Evolutionary conservation across 1,140 invertebrate genomes (phyloP).

Genomic region (Leptoteleia sp.): DNA sequence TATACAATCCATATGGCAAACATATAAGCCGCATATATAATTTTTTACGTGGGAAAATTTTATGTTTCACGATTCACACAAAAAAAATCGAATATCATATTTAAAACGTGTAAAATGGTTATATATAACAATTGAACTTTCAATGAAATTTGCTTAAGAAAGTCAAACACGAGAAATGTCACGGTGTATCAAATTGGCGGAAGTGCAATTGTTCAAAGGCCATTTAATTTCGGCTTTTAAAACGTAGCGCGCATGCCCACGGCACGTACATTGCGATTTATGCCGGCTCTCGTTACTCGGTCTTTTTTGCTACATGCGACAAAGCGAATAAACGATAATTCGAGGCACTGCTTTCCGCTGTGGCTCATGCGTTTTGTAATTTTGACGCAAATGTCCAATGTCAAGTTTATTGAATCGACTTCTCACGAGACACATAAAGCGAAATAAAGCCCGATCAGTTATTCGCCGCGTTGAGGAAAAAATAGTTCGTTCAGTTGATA

Average conservation of each 20-base stretch:
- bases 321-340: conserved; percentile 47
- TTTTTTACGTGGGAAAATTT: too few species aligned
- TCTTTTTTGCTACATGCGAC: conserved; percentile 39
- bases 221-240: conserved; percentile 49
- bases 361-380: conserved; percentile 25
- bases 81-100: too few species aligned
- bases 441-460: conserved; percentile 23
- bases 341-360: conserved; percentile 19
- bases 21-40: too few species aligned
- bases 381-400: conserved; percentile 42
- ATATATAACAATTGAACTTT: too few species aligned
- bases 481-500: too few species aligned
- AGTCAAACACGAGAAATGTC: too few species aligned
- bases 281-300: conserved; percentile 48
- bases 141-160: too few species aligned
- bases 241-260: conserved; percentile 25
- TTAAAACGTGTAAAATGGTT: too few species aligned
- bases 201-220: conserved; percentile 40
- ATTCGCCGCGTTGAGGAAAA: neutral
- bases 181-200: too few species aligned
- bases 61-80: too few species aligned
- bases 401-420: conserved; percentile 25
- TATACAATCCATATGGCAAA: too few species aligned
- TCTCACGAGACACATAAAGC: conserved; percentile 23
- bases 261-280: conserved; percentile 47